These are phyloP conservation scores for Rhadina sibilatrix DNA, from an alignment of 2,113 vertebrate genomes.

Conservation along the genomic window DNA sequence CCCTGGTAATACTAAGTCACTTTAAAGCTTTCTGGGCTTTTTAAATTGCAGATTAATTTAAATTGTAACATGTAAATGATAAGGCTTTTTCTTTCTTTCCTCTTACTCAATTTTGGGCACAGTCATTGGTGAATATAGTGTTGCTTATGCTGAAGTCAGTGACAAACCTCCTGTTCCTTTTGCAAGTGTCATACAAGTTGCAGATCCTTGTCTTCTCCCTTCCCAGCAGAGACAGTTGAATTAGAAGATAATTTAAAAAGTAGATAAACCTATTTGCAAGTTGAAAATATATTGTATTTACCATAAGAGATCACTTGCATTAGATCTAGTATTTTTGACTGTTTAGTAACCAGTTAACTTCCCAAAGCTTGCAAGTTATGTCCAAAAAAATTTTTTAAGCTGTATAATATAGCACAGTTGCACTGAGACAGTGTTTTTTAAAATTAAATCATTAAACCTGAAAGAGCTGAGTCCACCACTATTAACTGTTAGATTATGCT, in stretches of 20 bases:
- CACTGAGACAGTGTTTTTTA: background rate
- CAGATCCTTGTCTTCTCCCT: background rate
- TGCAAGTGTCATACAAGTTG: background rate
- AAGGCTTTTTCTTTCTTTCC: background rate
- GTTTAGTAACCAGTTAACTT: background rate
- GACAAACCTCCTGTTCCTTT: background rate
- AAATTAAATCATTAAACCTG: background rate
- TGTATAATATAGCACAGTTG: background rate
- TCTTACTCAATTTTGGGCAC: background rate
- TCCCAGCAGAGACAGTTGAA: background rate
- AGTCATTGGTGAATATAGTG: background rate
- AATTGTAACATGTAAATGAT: background rate
- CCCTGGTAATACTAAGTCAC: background rate
- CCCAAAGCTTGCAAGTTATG: background rate
- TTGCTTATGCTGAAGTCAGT: background rate
- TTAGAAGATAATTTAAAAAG: background rate
- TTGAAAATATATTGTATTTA: background rate
- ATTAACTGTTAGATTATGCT: background rate
- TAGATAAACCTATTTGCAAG: background rate
- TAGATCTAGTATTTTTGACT: background rate
- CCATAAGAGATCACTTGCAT: background rate
- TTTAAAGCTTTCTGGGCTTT: background rate
- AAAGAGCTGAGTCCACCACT: background rate
- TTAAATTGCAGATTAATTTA: background rate
- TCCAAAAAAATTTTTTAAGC: background rate